A percentile compares a stretch with the other conserved stretches of the same genome.
Conservation (phyloP, 2,888 invertebrate species). For the Tiliacea citrago region DNA sequence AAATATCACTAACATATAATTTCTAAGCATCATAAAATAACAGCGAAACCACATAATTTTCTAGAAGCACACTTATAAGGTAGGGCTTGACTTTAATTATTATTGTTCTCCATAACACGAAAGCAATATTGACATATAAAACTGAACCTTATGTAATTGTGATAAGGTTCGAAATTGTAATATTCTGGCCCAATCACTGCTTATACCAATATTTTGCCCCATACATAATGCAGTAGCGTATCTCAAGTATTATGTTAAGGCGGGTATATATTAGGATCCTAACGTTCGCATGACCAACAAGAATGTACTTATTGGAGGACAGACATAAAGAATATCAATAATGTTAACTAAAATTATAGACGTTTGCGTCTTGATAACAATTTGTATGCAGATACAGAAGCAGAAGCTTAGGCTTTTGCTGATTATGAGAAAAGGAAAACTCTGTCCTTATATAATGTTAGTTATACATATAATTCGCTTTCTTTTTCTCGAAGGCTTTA, state of each 20-base stretch:
- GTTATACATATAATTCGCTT: not conserved
- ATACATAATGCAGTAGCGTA: slow-evolving; percentile 67
- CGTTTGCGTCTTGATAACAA: slow-evolving; percentile 21
- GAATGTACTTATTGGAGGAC: slow-evolving; percentile 59
- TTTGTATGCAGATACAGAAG: slow-evolving; percentile 34
- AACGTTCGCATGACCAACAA: slow-evolving; percentile 59
- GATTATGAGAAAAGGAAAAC: not conserved
- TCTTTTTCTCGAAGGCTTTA: not conserved
- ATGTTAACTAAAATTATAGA: slow-evolving; percentile 44
- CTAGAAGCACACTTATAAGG: slow-evolving; percentile 20
- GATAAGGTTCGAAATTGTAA: slow-evolving; percentile 33
- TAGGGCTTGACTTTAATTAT: slow-evolving; percentile 48
- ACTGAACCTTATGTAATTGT: slow-evolving; percentile 8
- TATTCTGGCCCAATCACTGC: slow-evolving; percentile 50
- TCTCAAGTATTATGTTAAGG: slow-evolving; percentile 65
- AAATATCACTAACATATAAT: slow-evolving; percentile 10
- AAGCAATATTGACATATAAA: slow-evolving; percentile 21
- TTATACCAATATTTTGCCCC: slow-evolving; percentile 62
- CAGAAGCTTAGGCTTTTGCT: not conserved
- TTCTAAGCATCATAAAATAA: slow-evolving; percentile 31
- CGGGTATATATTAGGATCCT: slow-evolving; percentile 63
- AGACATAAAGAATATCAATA: slow-evolving; percentile 46
- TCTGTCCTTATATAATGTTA: not conserved
- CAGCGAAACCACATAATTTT: slow-evolving; percentile 16
- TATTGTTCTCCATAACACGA: slow-evolving; percentile 44